Evolutionary conservation across 2,797 vertebrate species (phyloP).

Genomic region (Glyptemys insculpta): DNA sequence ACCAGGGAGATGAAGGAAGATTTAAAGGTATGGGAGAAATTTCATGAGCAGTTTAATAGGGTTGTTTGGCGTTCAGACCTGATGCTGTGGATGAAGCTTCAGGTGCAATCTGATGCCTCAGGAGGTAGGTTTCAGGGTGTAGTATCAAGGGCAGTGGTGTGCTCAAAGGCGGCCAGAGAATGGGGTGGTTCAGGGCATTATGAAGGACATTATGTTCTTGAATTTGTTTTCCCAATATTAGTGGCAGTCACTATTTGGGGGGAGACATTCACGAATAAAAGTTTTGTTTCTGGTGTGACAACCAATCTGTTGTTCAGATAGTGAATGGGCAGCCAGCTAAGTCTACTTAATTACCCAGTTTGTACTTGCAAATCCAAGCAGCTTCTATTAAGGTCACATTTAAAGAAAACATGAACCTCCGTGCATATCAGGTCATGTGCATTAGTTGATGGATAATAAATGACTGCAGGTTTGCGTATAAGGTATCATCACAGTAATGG

Average conservation of each 20-base stretch:
- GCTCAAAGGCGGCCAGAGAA: background rate
- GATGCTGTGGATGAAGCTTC: background rate
- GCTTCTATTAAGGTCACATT: background rate
- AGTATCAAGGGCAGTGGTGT: background rate
- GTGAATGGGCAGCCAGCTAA: background rate
- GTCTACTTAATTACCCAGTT: background rate
- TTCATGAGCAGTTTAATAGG: background rate
- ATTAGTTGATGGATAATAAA: background rate
- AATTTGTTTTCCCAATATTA: background rate
- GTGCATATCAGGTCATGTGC: background rate
- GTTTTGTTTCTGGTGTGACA: background rate
- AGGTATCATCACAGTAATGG: slow-evolving; percentile 13
- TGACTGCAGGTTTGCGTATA: background rate
- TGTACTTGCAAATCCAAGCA: background rate
- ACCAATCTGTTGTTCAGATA: background rate
- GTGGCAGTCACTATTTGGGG: background rate
- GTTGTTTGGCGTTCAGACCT: too few relatives aligned
- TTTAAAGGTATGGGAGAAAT: background rate
- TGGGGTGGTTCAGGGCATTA: background rate
- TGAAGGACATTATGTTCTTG: background rate
- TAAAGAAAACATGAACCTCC: background rate
- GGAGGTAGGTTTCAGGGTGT: background rate
- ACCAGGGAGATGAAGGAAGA: background rate
- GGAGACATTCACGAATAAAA: background rate
- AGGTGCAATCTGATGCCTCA: background rate